Evolutionary conservation across 2,888 invertebrate genomes (phyloP), one percentile per base, ranked within the genome.

Genomic region (Lithodes maja): DNA sequence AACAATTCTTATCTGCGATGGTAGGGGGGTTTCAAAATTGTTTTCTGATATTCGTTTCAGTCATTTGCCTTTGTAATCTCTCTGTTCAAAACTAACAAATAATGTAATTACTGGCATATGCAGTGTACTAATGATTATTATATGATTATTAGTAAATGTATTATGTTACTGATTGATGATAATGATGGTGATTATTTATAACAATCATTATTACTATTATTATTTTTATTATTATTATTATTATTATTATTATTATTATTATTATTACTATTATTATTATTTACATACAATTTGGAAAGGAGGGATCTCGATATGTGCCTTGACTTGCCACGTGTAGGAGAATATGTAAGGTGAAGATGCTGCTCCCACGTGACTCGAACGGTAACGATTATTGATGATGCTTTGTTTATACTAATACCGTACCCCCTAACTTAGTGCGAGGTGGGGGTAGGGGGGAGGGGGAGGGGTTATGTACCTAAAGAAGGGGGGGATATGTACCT

Each of bases 361-460:
- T 5, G 61, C 12, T 5, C 12, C 61, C 61, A 61, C 12, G 61
- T 61, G 61, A 12, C 61, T 61, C 7, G 12, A 7, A 7, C 0
- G 5, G 5, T 61, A 5, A 61, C 12, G 61, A 61, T 7, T 61
- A 7, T 7, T 61, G 61, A 5, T 61, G 61, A 5, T 61, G 61
- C 12, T 61, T 61, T 61, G 5, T 12, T 61, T 61, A 61, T 61
- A 33, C 33, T 33, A 33, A 33, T 61, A 61, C 5, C 12, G 5
- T 61, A 61, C 61, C 61, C 12, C 5, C 61, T 61, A 7, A 61
- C 12, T 61, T 12, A n/a, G 71, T 71, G 71, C 3, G 71, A 15
- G 71, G n/a, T 71, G 71, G 12, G 71, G 12, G 71, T 71, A n/a
- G 71, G n/a, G 17, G 12, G 71, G 71, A 71, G 71, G n/a, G n/a